These are phyloP conservation scores for Neomorphus geoffroyi DNA, from an alignment of 2,797 vertebrate genomes.

Conservation along the genomic window DNA sequence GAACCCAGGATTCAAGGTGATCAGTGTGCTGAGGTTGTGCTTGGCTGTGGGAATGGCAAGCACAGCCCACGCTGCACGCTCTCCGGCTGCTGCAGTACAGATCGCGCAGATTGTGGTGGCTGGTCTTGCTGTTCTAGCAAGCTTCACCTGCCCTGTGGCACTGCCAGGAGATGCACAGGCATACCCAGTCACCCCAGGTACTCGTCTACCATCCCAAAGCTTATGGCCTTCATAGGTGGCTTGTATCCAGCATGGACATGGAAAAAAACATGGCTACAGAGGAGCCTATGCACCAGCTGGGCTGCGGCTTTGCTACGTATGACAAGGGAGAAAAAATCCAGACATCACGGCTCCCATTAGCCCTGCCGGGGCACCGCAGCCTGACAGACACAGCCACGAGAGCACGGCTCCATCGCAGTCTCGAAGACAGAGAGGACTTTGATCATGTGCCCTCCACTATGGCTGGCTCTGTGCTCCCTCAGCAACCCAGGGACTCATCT, in stretches of 20 bases:
- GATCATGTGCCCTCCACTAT: fast-evolving
- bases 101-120: neutral
- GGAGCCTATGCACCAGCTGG: neutral
- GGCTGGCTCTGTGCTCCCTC: neutral
- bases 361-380: neutral
- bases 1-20: no score
- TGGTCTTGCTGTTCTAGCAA: neutral
- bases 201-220: neutral
- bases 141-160: neutral
- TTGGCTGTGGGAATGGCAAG: neutral
- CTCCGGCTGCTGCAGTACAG: neutral
- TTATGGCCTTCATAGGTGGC: neutral
- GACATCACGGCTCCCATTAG: neutral
- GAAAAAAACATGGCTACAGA: neutral
- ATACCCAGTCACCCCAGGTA: neutral
- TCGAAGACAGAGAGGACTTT: neutral
- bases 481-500: neutral
- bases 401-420: neutral
- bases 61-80: neutral
- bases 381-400: neutral
- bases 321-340: neutral
- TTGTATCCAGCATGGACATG: neutral
- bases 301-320: neutral
- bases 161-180: neutral
- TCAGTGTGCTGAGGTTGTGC: no score